These are phyloP conservation scores for Talpa occidentalis DNA, from an alignment of 2,113 vertebrate species.

Conservation along the genomic window DNA sequence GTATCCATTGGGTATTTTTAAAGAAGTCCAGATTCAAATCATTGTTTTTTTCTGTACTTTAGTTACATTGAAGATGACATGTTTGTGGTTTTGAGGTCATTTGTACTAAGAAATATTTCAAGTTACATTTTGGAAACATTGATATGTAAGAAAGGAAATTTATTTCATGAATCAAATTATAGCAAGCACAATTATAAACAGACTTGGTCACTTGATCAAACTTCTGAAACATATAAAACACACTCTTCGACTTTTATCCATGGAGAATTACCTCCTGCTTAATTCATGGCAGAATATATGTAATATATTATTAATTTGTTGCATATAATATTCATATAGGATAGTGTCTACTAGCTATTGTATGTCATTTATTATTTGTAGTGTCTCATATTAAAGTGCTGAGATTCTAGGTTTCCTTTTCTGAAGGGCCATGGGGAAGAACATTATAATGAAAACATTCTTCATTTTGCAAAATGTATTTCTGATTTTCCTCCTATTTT, in stretches of 20 bases:
- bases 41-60: background rate
- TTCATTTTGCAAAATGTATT: constrained; percentile 58
- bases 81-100: background rate
- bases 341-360: background rate
- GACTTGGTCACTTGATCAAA: constrained; percentile 36
- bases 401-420: constrained; percentile 20
- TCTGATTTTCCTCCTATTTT: constrained; percentile 60
- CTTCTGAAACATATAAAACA: constrained; percentile 38
- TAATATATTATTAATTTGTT: constrained; percentile 56
- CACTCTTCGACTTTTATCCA: background rate
- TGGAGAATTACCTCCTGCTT: constrained; percentile 7
- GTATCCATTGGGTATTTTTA: background rate
- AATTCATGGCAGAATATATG: constrained; percentile 35
- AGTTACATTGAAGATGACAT: background rate
- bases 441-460: constrained; percentile 56
- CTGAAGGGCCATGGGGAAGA: constrained; percentile 42
- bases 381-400: background rate
- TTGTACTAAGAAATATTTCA: constrained; percentile 23
- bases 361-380: constrained; percentile 54
- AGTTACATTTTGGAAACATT: background rate
- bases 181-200: background rate
- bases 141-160: background rate
- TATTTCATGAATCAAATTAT: background rate
- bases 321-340: constrained; percentile 44
- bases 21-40: background rate